A percentile compares a stretch with the other conserved stretches of the same genome.
Evolutionary conservation across 2,797 vertebrate species (phyloP).

Genomic region (Apogon hyalosoma): DNA sequence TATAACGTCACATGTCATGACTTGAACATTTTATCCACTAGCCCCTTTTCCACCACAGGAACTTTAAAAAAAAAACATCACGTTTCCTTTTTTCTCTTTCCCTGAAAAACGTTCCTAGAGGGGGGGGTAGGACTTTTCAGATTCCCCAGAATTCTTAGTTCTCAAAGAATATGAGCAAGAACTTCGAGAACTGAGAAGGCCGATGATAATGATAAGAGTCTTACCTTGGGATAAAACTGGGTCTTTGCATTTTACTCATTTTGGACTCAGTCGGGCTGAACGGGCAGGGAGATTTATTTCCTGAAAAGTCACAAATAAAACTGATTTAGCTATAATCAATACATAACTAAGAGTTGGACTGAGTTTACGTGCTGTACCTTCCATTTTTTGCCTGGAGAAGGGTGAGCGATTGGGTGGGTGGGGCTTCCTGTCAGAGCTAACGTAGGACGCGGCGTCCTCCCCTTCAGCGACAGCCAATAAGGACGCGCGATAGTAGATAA

Average conservation of each 20-base stretch:
- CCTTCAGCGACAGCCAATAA: constrained; percentile 84
- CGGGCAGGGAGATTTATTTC: constrained; percentile 60
- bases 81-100: no score
- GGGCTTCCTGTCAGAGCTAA: constrained; percentile 81
- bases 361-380: constrained; percentile 60
- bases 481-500: constrained; percentile 89
- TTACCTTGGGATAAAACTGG: constrained; percentile 65
- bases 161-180: no score
- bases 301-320: constrained; percentile 46
- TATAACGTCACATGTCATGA: no score
- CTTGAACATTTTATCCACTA: no score
- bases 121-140: no score
- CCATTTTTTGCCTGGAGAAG: constrained; percentile 66
- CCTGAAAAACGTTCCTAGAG: no score
- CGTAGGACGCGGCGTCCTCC: constrained; percentile 86
- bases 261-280: constrained; percentile 61
- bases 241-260: constrained; percentile 52
- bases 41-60: no score
- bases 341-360: not conserved
- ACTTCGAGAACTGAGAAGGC: no score
- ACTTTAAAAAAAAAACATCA: no score
- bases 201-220: not conserved
- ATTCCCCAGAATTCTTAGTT: no score
- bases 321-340: not conserved
- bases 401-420: constrained; percentile 60